Evolutionary conservation across 2,888 invertebrate genomes (phyloP).

Genomic region (Thera obeliscata): DNA sequence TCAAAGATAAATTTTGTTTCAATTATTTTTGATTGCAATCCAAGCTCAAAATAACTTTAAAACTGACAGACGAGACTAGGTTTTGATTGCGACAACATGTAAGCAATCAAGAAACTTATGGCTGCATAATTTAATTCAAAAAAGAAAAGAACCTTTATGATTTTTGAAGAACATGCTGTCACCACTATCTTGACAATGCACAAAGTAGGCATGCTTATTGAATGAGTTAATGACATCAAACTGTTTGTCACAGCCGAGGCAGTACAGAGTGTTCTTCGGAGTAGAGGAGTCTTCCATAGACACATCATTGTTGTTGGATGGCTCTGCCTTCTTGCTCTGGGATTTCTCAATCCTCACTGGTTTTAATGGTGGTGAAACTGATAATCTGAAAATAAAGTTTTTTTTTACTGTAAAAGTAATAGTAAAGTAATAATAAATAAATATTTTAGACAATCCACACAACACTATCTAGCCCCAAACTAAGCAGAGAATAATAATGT

Average conservation of each 20-base stretch:
- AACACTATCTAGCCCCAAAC: no score
- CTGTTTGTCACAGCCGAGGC: constrained; percentile 55
- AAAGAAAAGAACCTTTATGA: constrained; percentile 42
- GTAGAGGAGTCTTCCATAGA: neutral
- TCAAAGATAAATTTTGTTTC: no score
- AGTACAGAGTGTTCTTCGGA: constrained; percentile 40
- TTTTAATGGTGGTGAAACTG: constrained; percentile 50
- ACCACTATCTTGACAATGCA: constrained; percentile 53
- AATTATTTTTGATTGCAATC: no score
- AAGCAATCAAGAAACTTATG: no score
- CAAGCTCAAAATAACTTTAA: no score
- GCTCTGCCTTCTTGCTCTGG: constrained; percentile 11
- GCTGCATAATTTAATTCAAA: neutral
- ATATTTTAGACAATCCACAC: no score
- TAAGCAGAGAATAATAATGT: no score
- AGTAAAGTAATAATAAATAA: no score
- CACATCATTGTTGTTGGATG: neutral
- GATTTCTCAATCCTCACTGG: constrained; percentile 58
- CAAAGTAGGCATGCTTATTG: constrained; percentile 56
- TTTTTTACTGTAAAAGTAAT: no score
- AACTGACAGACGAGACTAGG: no score
- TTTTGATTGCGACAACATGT: no score
- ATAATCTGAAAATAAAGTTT: constrained; percentile 46
- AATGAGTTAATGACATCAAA: constrained; percentile 52
- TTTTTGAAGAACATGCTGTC: constrained; percentile 60